These are phyloP conservation scores for Formicarius rufipectus DNA, from an alignment of 2,113 vertebrate species.

Conservation along the genomic window DNA sequence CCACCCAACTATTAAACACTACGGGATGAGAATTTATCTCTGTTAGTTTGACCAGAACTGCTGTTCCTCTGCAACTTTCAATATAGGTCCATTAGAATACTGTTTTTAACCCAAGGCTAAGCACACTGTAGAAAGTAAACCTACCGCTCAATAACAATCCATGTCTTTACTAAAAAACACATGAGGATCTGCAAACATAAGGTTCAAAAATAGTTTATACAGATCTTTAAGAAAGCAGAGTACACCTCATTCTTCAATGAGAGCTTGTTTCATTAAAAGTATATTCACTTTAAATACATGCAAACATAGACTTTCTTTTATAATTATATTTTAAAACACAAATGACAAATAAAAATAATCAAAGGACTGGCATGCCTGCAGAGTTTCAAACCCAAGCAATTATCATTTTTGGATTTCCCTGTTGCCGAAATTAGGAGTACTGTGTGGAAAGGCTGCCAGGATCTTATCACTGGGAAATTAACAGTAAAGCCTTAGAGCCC, in stretches of 20 bases:
- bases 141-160: accelerated
- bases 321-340: background rate
- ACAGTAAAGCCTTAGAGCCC: background rate
- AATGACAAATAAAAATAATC: background rate
- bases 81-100: background rate
- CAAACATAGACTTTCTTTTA: background rate
- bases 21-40: background rate
- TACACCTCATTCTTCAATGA: background rate
- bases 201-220: background rate
- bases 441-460: constrained; percentile 4
- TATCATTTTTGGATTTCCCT: background rate
- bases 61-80: background rate
- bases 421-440: background rate
- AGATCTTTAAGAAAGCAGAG: background rate
- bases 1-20: background rate
- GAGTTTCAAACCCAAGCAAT: background rate
- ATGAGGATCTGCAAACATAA: background rate
- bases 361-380: background rate
- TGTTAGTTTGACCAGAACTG: background rate
- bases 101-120: background rate
- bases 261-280: background rate
- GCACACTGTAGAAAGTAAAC: background rate
- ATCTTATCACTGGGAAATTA: constrained; percentile 30
- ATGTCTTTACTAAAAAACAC: background rate
- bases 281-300: accelerated